A percentile compares a stretch with the other conserved stretches of the same genome.
Evolutionary conservation across 2,113 vertebrate species (phyloP).

Genomic region (Xenus cinereus): DNA sequence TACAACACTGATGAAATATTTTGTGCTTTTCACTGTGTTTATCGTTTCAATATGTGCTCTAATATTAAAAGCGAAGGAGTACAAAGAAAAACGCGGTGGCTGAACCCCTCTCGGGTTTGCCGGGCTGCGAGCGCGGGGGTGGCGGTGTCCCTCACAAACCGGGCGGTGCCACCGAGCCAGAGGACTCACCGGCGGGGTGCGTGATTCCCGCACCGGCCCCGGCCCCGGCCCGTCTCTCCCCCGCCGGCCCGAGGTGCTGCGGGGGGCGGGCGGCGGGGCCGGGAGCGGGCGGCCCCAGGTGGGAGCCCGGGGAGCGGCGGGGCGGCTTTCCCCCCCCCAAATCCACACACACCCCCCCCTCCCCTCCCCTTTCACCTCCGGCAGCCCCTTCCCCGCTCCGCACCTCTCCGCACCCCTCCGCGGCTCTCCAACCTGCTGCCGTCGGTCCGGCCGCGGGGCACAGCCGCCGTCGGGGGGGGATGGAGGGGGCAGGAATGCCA

Average conservation of each 20-base stretch:
- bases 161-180: not conserved
- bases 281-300: not conserved
- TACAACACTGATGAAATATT: conserved; percentile 66
- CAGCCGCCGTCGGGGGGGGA: not conserved
- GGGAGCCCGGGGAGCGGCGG: not conserved
- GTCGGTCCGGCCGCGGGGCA: not conserved
- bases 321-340: not conserved
- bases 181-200: not conserved
- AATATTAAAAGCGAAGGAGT: conserved; percentile 64
- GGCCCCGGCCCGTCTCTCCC: not conserved
- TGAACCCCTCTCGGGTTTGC: not conserved
- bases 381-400: not conserved
- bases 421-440: conserved; percentile 55
- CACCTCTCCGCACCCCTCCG: not conserved
- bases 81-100: conserved; percentile 51
- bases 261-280: not conserved
- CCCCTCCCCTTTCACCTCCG: no score
- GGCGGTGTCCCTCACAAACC: not conserved
- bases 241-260: not conserved
- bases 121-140: not conserved
- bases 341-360: no score
- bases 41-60: conserved; percentile 79
- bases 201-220: not conserved
- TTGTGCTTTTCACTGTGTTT: conserved; percentile 76
- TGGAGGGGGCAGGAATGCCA: not conserved